Conservation (phyloP, 2,797 vertebrate species). For the Hybognathus amarus region DNA sequence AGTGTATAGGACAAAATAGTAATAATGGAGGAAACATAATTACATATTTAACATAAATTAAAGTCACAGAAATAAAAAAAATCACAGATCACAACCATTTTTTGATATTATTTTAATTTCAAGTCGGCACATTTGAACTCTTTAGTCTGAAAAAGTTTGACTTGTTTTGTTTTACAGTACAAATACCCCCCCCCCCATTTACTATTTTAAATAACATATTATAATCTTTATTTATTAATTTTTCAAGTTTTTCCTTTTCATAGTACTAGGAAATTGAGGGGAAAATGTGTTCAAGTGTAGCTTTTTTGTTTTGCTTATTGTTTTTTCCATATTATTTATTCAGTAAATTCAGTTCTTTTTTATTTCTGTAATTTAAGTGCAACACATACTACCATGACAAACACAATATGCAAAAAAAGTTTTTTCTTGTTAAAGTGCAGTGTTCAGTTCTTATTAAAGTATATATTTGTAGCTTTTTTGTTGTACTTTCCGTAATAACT, state of each 20-base stretch:
- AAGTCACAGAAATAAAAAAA: neutral
- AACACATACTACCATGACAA: neutral
- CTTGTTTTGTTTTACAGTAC: neutral
- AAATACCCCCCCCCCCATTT: accelerated
- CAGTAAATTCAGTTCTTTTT: neutral
- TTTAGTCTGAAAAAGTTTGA: neutral
- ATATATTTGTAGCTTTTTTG: neutral
- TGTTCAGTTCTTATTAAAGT: neutral
- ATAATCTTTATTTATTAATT: neutral
- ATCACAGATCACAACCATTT: neutral
- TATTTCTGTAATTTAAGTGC: neutral
- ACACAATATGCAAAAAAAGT: too few species aligned
- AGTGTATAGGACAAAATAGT: neutral
- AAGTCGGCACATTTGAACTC: neutral
- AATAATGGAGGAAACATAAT: neutral
- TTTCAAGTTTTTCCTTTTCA: neutral
- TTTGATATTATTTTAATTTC: neutral
- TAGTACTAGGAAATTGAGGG: neutral
- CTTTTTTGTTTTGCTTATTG: neutral
- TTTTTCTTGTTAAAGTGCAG: neutral
- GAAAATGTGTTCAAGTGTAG: neutral
- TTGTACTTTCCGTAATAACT: neutral
- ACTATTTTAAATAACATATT: neutral
- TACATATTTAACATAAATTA: neutral
- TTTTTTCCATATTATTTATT: neutral